phyloP scores from a whole-genome alignment of 2,113 vertebrate genomes.

The Scomber colias region DNA sequence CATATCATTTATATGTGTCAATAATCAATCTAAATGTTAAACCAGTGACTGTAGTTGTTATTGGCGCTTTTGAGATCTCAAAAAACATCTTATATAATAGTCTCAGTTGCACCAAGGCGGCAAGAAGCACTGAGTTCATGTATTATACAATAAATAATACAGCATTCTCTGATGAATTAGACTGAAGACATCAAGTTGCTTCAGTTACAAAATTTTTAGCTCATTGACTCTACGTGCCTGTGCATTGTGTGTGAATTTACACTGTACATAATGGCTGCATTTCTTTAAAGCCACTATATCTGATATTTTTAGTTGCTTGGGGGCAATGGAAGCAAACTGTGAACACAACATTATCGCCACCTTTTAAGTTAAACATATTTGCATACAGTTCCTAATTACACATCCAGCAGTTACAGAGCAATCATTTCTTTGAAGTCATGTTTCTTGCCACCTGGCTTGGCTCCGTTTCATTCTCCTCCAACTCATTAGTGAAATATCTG shows the following conservation, averaged over 20 bases:
- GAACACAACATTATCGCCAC: too few species aligned
- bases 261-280: background rate
- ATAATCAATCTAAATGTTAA: conserved; percentile 51
- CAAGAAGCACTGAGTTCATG: background rate
- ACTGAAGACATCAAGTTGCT: background rate
- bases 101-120: conserved; percentile 2
- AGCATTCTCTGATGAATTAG: background rate
- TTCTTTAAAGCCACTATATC: background rate
- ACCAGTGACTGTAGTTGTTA: conserved; percentile 15
- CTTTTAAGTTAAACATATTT: too few species aligned
- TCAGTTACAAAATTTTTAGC: conserved; percentile 5
- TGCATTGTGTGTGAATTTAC: background rate
- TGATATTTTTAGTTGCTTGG: too few species aligned
- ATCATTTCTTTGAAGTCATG: too few species aligned
- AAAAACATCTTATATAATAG: conserved; percentile 19
- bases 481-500: too few species aligned
- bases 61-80: conserved; percentile 4
- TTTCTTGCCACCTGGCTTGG: too few species aligned
- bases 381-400: too few species aligned
- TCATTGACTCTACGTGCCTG: background rate
- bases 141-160: background rate
- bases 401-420: too few species aligned
- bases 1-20: conserved; percentile 60
- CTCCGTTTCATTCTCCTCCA: too few species aligned
- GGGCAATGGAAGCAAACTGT: too few species aligned